Evolutionary conservation across 2,888 invertebrate species (phyloP).

Genomic region (Drosophila colorata): DNA sequence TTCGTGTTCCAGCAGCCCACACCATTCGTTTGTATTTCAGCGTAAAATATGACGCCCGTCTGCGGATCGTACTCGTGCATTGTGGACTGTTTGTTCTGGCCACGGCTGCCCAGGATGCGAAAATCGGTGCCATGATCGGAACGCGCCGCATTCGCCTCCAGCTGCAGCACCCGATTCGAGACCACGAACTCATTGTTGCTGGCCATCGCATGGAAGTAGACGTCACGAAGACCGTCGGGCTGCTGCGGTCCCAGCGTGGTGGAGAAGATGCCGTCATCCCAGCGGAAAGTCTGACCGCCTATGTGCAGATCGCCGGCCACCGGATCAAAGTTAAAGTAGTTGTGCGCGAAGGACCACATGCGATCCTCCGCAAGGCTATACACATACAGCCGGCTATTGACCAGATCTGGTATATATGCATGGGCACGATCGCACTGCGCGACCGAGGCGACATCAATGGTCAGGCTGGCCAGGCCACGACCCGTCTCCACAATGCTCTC

Average conservation of each 20-base stretch:
- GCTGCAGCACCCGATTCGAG: slow-evolving; percentile 88
- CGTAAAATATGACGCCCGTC: slow-evolving; percentile 89
- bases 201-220: slow-evolving; percentile 92
- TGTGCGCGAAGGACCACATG: slow-evolving; percentile 91
- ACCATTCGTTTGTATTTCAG: slow-evolving; percentile 89
- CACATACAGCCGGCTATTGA: slow-evolving; percentile 82
- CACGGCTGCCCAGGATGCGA: slow-evolving; percentile 88
- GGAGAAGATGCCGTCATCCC: slow-evolving; percentile 93
- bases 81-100: slow-evolving; percentile 88
- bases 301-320: slow-evolving; percentile 88
- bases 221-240: slow-evolving; percentile 87
- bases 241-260: slow-evolving; percentile 87
- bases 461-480: slow-evolving; percentile 88
- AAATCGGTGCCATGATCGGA: slow-evolving; percentile 87
- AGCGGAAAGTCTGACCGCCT: slow-evolving; percentile 90
- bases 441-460: slow-evolving; percentile 87
- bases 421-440: slow-evolving; percentile 88
- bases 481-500: slow-evolving; percentile 83
- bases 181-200: slow-evolving; percentile 90
- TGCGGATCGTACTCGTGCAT: slow-evolving; percentile 88
- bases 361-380: slow-evolving; percentile 85
- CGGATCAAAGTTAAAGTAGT: slow-evolving; percentile 91
- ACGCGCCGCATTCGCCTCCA: slow-evolving; percentile 86
- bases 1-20: slow-evolving; percentile 91
- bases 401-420: slow-evolving; percentile 88